Conservation (phyloP, 2,888 invertebrate species). For the Drosophila pseudotakahashii region DNA sequence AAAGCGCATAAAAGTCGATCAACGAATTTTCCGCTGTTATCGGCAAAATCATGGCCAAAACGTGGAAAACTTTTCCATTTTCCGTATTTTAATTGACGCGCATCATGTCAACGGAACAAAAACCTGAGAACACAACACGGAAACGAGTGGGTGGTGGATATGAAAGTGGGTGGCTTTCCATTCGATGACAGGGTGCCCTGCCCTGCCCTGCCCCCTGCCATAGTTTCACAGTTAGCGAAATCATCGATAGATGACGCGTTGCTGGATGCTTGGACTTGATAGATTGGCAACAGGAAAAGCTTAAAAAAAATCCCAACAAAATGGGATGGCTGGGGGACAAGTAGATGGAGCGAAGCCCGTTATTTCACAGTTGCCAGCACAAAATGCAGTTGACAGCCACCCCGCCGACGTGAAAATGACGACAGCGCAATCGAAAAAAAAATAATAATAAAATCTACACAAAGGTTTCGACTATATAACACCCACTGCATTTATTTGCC, state of each 20-base stretch:
- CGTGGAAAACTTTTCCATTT: constrained; percentile 48
- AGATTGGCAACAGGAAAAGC: constrained; percentile 56
- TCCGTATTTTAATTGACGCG: constrained; percentile 57
- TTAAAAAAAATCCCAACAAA: constrained; percentile 6
- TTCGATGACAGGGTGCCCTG: constrained; percentile 20
- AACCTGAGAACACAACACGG: constrained; percentile 29
- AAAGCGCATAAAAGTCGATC: constrained; percentile 42
- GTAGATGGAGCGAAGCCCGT: constrained; percentile 27
- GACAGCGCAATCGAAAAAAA: constrained; percentile 16
- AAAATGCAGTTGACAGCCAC: constrained; percentile 60
- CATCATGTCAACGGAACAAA: constrained; percentile 47
- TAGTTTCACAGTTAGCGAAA: constrained; percentile 42
- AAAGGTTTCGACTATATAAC: constrained; percentile 11
- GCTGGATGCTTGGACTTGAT: constrained; percentile 38
- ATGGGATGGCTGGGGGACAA: constrained; percentile 5
- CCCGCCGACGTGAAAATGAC: constrained; percentile 32
- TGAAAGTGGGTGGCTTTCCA: constrained; percentile 10
- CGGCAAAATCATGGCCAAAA: constrained; percentile 29
- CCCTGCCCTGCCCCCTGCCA: constrained; percentile 21
- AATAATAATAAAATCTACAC: constrained; percentile 1
- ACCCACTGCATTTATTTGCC: constrained; percentile 6
- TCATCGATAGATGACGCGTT: constrained; percentile 34
- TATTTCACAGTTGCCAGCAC: constrained; percentile 41
- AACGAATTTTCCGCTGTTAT: constrained; percentile 35
- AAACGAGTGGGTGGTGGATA: constrained; percentile 8